Evolutionary conservation across 2,797 vertebrate genomes (phyloP), one percentile per base, ranked within the genome.

Genomic region (Paedocypris micromegethes): DNA sequence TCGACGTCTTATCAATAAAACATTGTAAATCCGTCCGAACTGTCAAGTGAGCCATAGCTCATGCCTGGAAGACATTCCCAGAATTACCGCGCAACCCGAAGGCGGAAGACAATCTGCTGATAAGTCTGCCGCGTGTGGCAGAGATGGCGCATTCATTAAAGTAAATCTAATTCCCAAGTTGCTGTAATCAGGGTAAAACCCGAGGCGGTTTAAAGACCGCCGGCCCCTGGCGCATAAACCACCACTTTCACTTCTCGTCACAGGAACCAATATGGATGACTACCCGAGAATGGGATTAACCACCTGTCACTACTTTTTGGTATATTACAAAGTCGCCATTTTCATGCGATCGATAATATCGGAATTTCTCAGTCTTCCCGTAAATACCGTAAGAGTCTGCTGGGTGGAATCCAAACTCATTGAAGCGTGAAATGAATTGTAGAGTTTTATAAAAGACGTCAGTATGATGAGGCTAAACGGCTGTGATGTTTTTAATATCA

Each of bases 361-460:
- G 9, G 62, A 51, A 69, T 56, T 49, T 44, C 58, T 55, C 59
- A 73, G 43, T 9, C 38, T 23, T 53, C 52, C 47, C 40, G 40
- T 42, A 70, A 61, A 75, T 61, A 8, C 42, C 56, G 51, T 65
- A 71, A 73, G 68, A 61, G 50, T 61, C 6, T 23, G 41, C 47
- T 40, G 64, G 64, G 55, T 73, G 59, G 62, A 78, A 61, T 43
- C 51, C 55, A 51, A 55, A 72, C 59, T 72, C 50, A 73, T 78
- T 73, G 67, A 66, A 73, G 67, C 67, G 71, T 75, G 62, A 75
- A 77, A 77, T 77, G 47, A 77, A 77, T 72, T 70, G 66, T 72
- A 55, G n/a, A 58, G 48, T 62, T 55, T 64, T 64, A 77, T 72
- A 72, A 75, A 75, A 44, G 56, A 58, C 47, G 68, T 72, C 62